Percentiles rank a stretch among this genome's conserved stretches.
phyloP scores from a whole-genome alignment of 23 tunicate genomes.

The Trididemnum clinides region DNA sequence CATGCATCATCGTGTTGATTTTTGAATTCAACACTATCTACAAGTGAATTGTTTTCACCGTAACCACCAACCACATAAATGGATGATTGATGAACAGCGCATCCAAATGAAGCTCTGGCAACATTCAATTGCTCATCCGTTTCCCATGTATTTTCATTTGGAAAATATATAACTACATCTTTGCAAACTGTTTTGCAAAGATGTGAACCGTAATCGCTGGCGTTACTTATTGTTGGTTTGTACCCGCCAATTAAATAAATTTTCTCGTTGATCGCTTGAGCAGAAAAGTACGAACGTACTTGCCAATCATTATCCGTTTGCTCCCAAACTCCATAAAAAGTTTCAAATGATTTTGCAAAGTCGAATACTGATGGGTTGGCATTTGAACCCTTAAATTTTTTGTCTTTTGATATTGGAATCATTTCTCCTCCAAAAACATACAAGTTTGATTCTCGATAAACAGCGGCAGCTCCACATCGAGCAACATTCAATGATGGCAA shows the following conservation, averaged over 20 bases:
- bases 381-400: not conserved
- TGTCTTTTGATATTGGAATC: not conserved
- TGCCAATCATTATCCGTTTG: not conserved
- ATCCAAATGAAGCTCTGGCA: not conserved
- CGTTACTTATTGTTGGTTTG: not conserved
- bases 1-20: not conserved
- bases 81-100: not conserved
- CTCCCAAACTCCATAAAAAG: not conserved
- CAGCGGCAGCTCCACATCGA: slow-evolving; percentile 8
- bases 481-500: not conserved
- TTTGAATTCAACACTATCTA: not conserved
- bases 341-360: not conserved
- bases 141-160: not conserved
- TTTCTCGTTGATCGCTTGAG: not conserved
- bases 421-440: not conserved
- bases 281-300: not conserved
- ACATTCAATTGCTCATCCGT: not conserved
- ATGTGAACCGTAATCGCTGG: not conserved
- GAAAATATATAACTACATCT: not conserved
- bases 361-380: not conserved
- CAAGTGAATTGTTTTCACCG: too few species aligned
- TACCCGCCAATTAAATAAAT: not conserved
- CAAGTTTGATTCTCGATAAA: not conserved
- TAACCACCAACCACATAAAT: not conserved
- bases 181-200: not conserved